phyloP scores from a whole-genome alignment of 2,888 invertebrate species.

The Leucophenga montana region DNA sequence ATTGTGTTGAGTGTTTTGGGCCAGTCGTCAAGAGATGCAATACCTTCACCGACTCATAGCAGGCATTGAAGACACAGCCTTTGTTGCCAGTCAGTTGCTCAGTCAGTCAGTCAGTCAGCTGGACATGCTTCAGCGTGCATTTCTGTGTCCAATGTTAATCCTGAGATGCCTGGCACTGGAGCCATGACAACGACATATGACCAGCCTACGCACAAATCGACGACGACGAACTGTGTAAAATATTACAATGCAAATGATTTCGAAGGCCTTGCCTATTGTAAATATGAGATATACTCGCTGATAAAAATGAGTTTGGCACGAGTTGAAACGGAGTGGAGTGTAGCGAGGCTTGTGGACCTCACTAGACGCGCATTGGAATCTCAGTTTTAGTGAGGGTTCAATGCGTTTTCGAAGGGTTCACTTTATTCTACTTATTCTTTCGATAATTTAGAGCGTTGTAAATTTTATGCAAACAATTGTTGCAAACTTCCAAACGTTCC shows the following conservation, averaged over 20 bases:
- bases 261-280: constrained; percentile 50
- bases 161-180: too few relatives aligned
- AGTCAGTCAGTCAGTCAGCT: background rate
- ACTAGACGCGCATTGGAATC: background rate
- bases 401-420: background rate
- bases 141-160: background rate
- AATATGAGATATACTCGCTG: constrained; percentile 55
- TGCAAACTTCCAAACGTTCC: background rate
- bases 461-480: constrained; percentile 8
- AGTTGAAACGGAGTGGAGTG: background rate
- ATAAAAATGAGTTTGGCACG: constrained; percentile 43
- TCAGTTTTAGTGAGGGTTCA: background rate
- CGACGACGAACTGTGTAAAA: constrained; percentile 54
- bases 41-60: background rate
- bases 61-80: too few relatives aligned
- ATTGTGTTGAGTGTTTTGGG: constrained; percentile 16
- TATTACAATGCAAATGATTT: constrained; percentile 67
- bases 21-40: background rate
- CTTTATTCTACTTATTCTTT: too few relatives aligned
- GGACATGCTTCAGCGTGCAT: too few relatives aligned
- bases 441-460: constrained; percentile 6
- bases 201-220: constrained; percentile 55
- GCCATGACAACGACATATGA: constrained; percentile 8
- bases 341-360: background rate
- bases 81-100: too few relatives aligned